Base-by-base conservation (phyloP, 2,888 invertebrate species). In the Phorcus lineatus region DNA sequence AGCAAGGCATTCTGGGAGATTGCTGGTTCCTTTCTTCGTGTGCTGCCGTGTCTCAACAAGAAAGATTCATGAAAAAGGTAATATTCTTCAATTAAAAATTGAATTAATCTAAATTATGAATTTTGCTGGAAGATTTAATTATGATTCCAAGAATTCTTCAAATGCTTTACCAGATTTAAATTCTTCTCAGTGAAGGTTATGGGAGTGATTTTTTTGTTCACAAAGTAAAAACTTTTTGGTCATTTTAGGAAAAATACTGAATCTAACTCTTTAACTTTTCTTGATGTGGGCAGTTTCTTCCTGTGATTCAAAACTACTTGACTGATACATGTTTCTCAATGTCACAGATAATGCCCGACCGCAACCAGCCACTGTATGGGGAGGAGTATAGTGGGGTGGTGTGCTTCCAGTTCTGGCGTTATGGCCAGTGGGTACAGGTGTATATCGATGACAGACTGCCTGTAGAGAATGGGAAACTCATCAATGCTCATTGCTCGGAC, bases 21-120 rank as follows among this genome's bases (percentile, higher is more conserved):
- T 94, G 94, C 85, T 94, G 94, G 94, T 93, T 94, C 81, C 90
- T 94, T 28, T 93, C 93, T 0, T 92, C 93, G 2, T 94, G 93
- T 86, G 93, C 94, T 19, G 93, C 94, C 36, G 91, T 94, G 0
- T 93, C 94, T 16, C 91, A 92, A 82, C 86, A 91, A 75, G 90
- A 92, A 54, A 88, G 90, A 40, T 91, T 92, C 47, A 93, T 94
- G 89, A 89, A 90, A 82, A 91, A 91, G 89, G 93, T 93, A 81
- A 24, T 36, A 6, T n/a, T n/a, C n/a, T n/a, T n/a, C n/a, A n/a
- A n/a, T n/a, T n/a, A n/a, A n/a, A n/a, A n/a, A n/a, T n/a, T n/a
- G 36, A 36, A 36, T 36, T 6, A 36, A 6, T 3, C 36, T 7
- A 36, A 6, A 7, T 36, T 36, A 36, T 36, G 36, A n/a, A 36